Conservation (phyloP, 2,113 vertebrate species). For the Malurus cyaneus region DNA sequence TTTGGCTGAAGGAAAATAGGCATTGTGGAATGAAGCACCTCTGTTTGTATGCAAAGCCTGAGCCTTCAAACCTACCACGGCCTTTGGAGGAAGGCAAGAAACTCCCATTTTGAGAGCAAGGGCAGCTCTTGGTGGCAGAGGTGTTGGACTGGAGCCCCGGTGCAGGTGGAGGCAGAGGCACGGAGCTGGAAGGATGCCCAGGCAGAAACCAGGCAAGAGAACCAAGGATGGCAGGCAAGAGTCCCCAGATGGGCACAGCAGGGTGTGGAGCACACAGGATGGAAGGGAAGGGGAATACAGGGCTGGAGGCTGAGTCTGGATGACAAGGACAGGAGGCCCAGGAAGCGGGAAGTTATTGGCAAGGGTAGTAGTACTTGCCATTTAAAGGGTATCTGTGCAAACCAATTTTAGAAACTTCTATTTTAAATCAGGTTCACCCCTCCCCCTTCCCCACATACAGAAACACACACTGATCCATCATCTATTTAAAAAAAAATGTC, state of each 20-base stretch:
- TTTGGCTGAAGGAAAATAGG: neutral
- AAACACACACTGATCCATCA: conserved; percentile 39
- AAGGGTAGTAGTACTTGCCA: neutral
- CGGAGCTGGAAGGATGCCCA: neutral
- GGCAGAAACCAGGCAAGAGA: neutral
- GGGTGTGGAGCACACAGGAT: neutral
- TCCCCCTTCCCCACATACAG: neutral
- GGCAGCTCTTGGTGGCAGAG: neutral
- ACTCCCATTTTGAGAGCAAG: neutral
- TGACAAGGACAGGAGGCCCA: neutral
- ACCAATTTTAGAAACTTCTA: conserved; percentile 43
- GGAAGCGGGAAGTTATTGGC: neutral
- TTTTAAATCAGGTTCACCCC: conserved; percentile 13
- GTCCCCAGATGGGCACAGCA: neutral
- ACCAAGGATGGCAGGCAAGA: neutral
- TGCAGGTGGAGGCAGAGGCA: neutral
- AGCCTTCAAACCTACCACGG: neutral
- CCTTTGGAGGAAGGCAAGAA: neutral
- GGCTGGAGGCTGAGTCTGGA: neutral
- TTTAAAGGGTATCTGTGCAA: conserved; percentile 29
- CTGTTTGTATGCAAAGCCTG: neutral
- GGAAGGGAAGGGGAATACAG: neutral
- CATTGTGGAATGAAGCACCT: neutral
- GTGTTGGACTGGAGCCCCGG: neutral
- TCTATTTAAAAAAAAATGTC: conserved; percentile 42